Base-by-base conservation (phyloP, 1,140 invertebrate species). In the Rhyacophila brunnea region DNA sequence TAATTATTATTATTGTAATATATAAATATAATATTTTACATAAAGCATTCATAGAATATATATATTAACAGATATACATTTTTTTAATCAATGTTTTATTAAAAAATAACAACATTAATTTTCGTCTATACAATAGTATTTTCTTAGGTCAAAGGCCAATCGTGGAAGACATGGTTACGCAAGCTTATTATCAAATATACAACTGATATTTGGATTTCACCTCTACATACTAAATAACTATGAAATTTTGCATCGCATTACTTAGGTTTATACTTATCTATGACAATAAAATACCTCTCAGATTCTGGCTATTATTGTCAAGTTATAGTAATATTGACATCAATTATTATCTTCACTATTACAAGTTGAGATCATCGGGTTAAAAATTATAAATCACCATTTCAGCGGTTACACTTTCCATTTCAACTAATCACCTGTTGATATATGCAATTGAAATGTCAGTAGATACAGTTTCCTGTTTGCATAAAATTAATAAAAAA, bases 181-280 rank as follows among this genome's bases (percentile, higher is more conserved):
- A 58, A 58, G 56, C 56, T 50, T 50, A 58, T 5, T 32, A 13
- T 51, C 38, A 40, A 15, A 40, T 13, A 6, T 5, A 6, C 11
- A 40, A 40, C 38, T 40, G 15, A 40, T 3, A 40, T 40, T 13
- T 40, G n/a, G 11, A 6, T 40, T 50, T n/a, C 15, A 50, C 43
- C 20, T 58, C 56, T 58, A 58, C 56, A 58, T 58, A 58, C 56
- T 58, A 58, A 58, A 58, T 58, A 58, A 58, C 56, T 58, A 58
- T 58, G 36, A 40, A n/a, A 40, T 15, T n/a, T n/a, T 40, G 15
- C 38, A 40, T 15, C 11, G 38, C 11, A 5, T 50, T 34, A 32
- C 3, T 28, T 28, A 5, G 4, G 23, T 28, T 5, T 9, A 28
- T 28, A 9, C 23, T 28, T 28, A 28, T 28, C 13, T 23, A 35